phyloP scores from a whole-genome alignment of 1,140 invertebrate species.

The Ridgeia piscesae region DNA sequence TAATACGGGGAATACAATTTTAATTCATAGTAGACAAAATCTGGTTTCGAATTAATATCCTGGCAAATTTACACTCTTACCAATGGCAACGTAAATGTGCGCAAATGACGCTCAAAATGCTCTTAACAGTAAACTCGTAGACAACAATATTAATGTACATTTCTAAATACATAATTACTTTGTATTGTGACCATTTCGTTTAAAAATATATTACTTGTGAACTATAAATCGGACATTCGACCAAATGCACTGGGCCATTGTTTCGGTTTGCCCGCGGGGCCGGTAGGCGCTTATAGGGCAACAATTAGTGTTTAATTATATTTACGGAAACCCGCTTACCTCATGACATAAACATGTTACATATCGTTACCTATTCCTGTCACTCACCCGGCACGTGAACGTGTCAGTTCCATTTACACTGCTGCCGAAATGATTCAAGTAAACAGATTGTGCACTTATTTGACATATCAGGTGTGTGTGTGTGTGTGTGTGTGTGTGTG shows the following conservation, averaged over 20 bases:
- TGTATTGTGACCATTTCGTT: neutral
- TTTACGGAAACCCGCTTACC: neutral
- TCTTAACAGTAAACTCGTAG: too few relatives aligned
- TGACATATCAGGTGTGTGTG: neutral
- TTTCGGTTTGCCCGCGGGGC: neutral
- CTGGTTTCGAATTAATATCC: too few relatives aligned
- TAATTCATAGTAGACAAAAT: too few relatives aligned
- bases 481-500: too few relatives aligned
- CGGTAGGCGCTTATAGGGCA: neutral
- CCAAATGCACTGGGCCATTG: neutral
- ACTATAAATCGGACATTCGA: neutral
- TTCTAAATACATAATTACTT: neutral
- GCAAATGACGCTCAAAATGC: too few relatives aligned
- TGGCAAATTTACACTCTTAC: too few relatives aligned
- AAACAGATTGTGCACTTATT: neutral
- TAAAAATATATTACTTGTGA: neutral
- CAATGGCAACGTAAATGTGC: too few relatives aligned
- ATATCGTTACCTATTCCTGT: neutral
- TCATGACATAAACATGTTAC: neutral
- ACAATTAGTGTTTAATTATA: neutral
- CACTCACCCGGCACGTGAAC: too few relatives aligned
- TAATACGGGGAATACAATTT: too few relatives aligned
- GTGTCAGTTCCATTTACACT: neutral
- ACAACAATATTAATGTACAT: too few relatives aligned
- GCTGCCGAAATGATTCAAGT: neutral